A percentile compares a stretch with the other conserved stretches of the same genome.
Conservation (phyloP, 2,113 vertebrate genomes). For the Acanthochromis polyacanthus region DNA sequence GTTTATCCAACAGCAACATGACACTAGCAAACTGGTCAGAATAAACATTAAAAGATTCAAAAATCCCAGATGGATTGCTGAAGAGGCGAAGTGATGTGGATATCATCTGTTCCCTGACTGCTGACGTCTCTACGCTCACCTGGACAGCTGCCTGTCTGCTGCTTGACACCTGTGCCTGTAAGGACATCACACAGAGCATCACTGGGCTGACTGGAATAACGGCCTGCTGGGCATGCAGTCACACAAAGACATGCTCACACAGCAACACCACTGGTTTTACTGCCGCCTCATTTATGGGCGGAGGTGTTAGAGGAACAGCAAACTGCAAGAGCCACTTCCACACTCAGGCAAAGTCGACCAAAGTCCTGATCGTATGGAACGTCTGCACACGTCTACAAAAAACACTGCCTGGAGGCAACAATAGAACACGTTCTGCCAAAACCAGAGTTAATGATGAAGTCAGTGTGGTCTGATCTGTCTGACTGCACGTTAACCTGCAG, state of each 20-base stretch:
- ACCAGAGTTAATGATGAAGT: background rate
- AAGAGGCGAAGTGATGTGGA: no score
- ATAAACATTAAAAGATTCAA: no score
- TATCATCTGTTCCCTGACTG: background rate
- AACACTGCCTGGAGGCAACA: background rate
- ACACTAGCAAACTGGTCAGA: no score
- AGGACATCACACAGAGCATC: slow-evolving; percentile 60
- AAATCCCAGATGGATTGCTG: no score
- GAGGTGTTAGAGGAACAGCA: background rate
- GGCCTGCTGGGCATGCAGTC: background rate
- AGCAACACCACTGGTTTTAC: background rate
- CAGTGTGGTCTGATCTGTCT: background rate
- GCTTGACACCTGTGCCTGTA: slow-evolving; percentile 67
- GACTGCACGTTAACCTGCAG: background rate
- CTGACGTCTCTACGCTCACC: slow-evolving; percentile 58
- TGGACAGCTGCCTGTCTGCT: slow-evolving; percentile 61
- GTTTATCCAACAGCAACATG: no score
- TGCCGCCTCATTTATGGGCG: background rate
- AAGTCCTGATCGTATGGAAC: background rate
- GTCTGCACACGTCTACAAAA: background rate
- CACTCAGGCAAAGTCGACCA: background rate
- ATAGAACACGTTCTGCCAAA: background rate
- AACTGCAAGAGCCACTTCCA: background rate
- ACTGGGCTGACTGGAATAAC: slow-evolving; percentile 45
- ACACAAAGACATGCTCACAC: background rate